Evolutionary conservation across 2,797 vertebrate species (phyloP), one percentile per base, ranked within the genome.

Genomic region (Propithecus deckenii): DNA sequence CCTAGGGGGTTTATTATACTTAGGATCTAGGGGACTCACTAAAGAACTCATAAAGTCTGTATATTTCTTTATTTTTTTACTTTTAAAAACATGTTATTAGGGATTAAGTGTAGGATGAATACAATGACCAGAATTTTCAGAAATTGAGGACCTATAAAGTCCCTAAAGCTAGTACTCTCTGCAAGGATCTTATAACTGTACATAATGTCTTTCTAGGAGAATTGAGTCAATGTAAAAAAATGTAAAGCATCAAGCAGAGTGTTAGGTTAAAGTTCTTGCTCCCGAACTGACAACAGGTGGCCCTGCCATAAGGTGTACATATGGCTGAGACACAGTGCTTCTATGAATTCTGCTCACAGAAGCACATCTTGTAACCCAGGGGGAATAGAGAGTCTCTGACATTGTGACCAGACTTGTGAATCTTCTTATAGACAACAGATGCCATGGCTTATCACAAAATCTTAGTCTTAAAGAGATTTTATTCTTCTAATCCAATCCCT

Each of bases 261-360:
- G 12, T 78, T 38, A 22, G 88, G 57, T 52, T 80, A 13, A 71
- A 80, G 38, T 84, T 96, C 32, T 78, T 78, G 46, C 22, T 80
- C 46, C 89, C 76, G 72, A 65, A 79, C 20, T 11, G 13, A 35
- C 35, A 89, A 38, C 97, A 98, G 97, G 97, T 96, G 97, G 95
- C 25, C 63, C 8, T 43, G 80, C 84, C 98, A 97, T 86, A 96
- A 96, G 97, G 97, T 52, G 72, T 75, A 50, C 97, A 98, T 94
- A 97, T 97, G 98, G 97, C 59, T 22, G 72, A 93, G 93, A 83
- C 25, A 61, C 11, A 22, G 46, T 10, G 20, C 91, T 46, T 28
- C 43, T 52, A 0, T 41, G 88, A 83, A 71, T 38, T 75, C 90
- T 86, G 15, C 3, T 55, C 38, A 55, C 43, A 85, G 84, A 95